Evolutionary conservation across 2,888 invertebrate genomes (phyloP), one percentile per base, ranked within the genome.

Genomic region (Allygus modestus): DNA sequence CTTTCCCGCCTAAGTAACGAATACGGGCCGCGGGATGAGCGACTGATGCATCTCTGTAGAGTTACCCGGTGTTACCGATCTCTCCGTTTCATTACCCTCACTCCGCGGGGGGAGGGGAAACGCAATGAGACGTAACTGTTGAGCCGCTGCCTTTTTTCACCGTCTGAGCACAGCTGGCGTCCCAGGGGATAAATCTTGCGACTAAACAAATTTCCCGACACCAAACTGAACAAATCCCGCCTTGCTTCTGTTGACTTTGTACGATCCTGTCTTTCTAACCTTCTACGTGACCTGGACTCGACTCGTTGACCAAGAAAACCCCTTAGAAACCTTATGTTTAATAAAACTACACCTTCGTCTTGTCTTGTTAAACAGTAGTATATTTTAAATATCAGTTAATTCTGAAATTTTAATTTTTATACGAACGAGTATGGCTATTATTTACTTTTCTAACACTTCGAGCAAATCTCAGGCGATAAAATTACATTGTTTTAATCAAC

Each of bases 151-250:
- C 28, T 79, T 79, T n/a, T 79, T 79, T 58, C 79, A 58, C 79
- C 54, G 31, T 77, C 54, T 33, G 33, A 54, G 33, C 51, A 54
- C 79, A 79, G 58, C 51, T 79, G 79, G 31, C 79, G 51, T 37
- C 79, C 79, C 51, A 0, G 17, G 79, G 58, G 79, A 58, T 58
- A 54, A 77, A 79, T 79, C 79, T 58, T 54, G 37, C 75, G 46
- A 46, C 75, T 77, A 77, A 77, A 77, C 75, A 77, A 77, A 77
- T 77, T 77, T 46, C 75, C 75, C 46, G 51, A 77, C 75, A 77
- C 75, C 71, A 46, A 28, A 17, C 46, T 43, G 75, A 41, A 77
- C 75, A 77, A 77, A 77, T 77, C 75, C 46, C 75, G 17, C 46
- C 41, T 69, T 31, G 31, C 4, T 20, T 65, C 28, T 65, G 65